Conservation (phyloP, 1,140 invertebrate species). For the Diorhabda carinulata region DNA sequence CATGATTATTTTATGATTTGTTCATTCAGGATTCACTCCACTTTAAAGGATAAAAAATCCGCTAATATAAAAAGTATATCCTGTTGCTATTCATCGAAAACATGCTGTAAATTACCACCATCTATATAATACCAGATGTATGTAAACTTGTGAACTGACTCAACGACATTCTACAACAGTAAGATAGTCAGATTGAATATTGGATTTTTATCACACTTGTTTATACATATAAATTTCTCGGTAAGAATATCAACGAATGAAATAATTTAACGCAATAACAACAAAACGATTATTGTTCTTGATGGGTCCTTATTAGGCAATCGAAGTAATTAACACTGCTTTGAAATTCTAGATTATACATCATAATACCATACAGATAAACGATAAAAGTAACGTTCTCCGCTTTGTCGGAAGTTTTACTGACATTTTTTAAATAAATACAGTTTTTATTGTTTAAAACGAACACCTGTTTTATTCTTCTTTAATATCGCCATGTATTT, state of each 20-base stretch:
- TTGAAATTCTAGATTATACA: conserved; percentile 28
- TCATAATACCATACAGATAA: conserved; percentile 27
- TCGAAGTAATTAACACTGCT: conserved; percentile 17
- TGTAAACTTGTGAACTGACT: too few species aligned
- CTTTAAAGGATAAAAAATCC: too few species aligned
- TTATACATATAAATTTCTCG: background rate
- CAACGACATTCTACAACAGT: too few species aligned
- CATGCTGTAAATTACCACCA: too few species aligned
- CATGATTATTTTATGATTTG: too few species aligned
- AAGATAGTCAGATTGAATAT: too few species aligned
- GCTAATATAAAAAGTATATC: too few species aligned
- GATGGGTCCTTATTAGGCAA: conserved; percentile 14
- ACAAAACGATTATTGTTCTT: conserved; percentile 13
- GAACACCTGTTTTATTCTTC: conserved; percentile 14
- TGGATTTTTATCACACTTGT: too few species aligned
- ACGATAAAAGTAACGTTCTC: conserved; percentile 23
- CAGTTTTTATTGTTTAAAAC: conserved; percentile 14
- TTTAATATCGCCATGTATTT: conserved; percentile 6
- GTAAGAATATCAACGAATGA: conserved; percentile 12
- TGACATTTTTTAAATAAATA: conserved; percentile 15
- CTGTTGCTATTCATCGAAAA: too few species aligned
- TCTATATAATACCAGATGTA: too few species aligned
- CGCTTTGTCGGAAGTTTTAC: conserved; percentile 23
- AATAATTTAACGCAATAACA: conserved; percentile 11
- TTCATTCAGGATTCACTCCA: too few species aligned